Percentiles rank a stretch among this genome's conserved stretches.
Evolutionary conservation across 2,888 invertebrate species (phyloP).

Genomic region (Pseudococcus viburni): DNA sequence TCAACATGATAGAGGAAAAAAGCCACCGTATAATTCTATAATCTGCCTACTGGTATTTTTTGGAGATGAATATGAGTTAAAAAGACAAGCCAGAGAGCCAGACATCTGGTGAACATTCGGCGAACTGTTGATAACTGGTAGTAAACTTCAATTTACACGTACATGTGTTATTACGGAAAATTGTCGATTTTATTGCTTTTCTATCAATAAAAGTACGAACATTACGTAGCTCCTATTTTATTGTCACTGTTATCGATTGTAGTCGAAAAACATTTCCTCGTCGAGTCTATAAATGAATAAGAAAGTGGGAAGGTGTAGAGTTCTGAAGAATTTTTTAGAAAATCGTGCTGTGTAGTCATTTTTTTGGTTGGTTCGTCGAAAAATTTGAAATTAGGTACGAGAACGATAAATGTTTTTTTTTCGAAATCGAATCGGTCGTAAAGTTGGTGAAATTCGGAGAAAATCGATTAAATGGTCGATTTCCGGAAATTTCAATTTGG

Average conservation of each 20-base stretch:
- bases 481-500: too few relatives aligned
- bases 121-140: constrained; percentile 19
- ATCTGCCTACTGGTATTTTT: neutral
- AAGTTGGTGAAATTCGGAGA: too few relatives aligned
- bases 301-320: neutral
- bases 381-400: too few relatives aligned
- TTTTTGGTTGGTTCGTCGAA: neutral
- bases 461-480: too few relatives aligned
- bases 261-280: neutral
- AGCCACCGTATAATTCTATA: neutral
- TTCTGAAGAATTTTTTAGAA: neutral
- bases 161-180: constrained; percentile 18
- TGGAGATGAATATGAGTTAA: neutral
- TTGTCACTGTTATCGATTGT: constrained; percentile 4
- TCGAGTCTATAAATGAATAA: neutral
- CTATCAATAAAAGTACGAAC: neutral
- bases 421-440: too few relatives aligned
- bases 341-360: neutral
- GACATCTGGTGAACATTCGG: constrained; percentile 3
- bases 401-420: too few relatives aligned
- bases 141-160: constrained; percentile 3
- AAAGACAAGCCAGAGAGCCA: neutral
- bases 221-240: neutral
- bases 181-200: constrained; percentile 18
- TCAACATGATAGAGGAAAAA: too few relatives aligned